Conservation (phyloP, 2,113 vertebrate genomes). For the Pomatorhinus ruficollis region DNA sequence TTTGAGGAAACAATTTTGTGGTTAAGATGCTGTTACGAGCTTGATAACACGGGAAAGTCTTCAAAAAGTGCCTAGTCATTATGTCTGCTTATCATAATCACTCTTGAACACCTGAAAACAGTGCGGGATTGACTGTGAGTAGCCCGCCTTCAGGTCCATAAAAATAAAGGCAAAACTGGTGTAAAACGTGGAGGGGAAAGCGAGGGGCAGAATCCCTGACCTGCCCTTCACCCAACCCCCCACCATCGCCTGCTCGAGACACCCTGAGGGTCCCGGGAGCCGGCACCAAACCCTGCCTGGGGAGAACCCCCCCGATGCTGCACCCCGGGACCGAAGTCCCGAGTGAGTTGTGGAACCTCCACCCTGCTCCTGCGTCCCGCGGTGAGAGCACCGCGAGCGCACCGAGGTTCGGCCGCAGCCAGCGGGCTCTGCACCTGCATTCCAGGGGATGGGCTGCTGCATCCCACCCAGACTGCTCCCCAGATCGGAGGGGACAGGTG, state of each 20-base stretch:
- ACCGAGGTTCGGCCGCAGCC: fast-evolving
- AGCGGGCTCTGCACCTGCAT: fast-evolving
- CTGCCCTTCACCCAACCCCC: fast-evolving
- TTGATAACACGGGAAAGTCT: neutral
- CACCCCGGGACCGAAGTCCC: fast-evolving
- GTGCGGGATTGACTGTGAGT: fast-evolving
- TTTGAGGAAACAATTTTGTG: neutral
- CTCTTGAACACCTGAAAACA: neutral
- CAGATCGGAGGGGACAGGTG: fast-evolving
- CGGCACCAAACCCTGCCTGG: fast-evolving
- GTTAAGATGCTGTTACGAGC: neutral
- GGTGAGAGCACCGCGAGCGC: fast-evolving
- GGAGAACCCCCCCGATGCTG: fast-evolving
- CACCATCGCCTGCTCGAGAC: fast-evolving
- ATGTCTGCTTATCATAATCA: neutral
- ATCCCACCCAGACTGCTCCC: neutral
- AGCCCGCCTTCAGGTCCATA: fast-evolving
- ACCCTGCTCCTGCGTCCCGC: fast-evolving
- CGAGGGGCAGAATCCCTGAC: neutral
- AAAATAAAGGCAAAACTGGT: fast-evolving
- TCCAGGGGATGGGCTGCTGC: fast-evolving
- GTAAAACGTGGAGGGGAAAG: neutral
- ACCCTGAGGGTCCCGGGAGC: fast-evolving
- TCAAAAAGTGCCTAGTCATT: neutral
- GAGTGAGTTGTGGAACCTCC: neutral